Evolutionary conservation across 2,888 invertebrate genomes (phyloP), one percentile per base, ranked within the genome.

Genomic region (Acrobasis consociella): DNA sequence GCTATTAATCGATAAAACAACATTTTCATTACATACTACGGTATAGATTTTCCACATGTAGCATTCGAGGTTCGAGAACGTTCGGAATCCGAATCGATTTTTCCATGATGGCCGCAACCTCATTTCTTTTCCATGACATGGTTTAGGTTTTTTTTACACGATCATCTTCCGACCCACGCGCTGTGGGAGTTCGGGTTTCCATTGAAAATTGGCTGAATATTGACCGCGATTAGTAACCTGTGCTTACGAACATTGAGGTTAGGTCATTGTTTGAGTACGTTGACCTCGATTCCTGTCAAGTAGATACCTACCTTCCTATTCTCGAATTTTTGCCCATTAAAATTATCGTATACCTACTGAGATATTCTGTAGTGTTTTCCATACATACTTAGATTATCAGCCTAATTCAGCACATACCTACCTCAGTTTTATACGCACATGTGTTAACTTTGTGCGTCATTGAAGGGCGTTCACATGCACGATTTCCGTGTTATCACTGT

Each of bases 1-100:
- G 31, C 8, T 22, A n/a, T 5, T 31, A 3, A 5, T 46, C 3
- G 11, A n/a, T 13, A 58, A 16, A n/a, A 15, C 3, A 10, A 13
- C 13, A 15, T 49, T n/a, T 49, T 16, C 38, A 31, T 31, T 7
- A 65, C 67, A 65, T 22, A 22, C 22, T 22, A 66, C 66, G n/a
- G n/a, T n/a, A n/a, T 49, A 58, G 64, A 65, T 62, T 62, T 65
- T 53, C 42, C 22, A 49, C 62, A 49, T 22, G 53, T 31, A 46
- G 51, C 56, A 59, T 85, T 87, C 87, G 74, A 81, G 86, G 58
- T 85, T 87, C 87, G 74, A 81, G 86, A 88, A 87, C 52, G 62
- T 87, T 89, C 85, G 67, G 64, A 87, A 42, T 89, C 85, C 67
- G 64, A 87, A 56, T 88, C 76, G 86, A 86, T 87, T 82, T 82